A percentile compares a stretch with the other conserved stretches of the same genome.
Conservation (phyloP, 2,797 vertebrate species). For the Hoplostethus mediterraneus region DNA sequence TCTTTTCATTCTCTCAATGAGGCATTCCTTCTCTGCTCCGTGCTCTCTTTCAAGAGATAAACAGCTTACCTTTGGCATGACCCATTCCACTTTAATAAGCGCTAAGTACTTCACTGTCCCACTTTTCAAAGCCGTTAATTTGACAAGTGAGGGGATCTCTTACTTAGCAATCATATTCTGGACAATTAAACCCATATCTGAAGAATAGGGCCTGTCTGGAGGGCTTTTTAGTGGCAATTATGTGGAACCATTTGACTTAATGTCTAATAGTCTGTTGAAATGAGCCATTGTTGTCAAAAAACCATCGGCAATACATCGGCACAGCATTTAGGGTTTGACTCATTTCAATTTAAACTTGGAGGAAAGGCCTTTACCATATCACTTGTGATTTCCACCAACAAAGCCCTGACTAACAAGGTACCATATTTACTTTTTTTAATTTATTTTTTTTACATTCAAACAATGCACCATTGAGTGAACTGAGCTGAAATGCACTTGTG, state of each 20-base stretch:
- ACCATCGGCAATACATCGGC: conserved; percentile 6
- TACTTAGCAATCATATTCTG: conserved; percentile 82
- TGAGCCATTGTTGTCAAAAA: conserved; percentile 62
- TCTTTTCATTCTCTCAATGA: conserved; percentile 34
- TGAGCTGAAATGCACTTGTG: no score
- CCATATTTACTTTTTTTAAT: no score
- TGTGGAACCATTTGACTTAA: conserved; percentile 65
- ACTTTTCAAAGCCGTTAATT: conserved; percentile 79
- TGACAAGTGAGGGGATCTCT: conserved; percentile 81
- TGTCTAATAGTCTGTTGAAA: conserved; percentile 54
- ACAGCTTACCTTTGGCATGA: conserved; percentile 81
- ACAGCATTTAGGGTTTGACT: conserved; percentile 17
- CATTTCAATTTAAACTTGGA: conserved; percentile 27
- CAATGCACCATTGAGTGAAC: no score
- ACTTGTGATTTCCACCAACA: no score
- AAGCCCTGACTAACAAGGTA: no score
- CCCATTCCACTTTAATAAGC: conserved; percentile 78
- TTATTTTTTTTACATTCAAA: no score
- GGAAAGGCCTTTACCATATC: neutral
- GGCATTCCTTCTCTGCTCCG: conserved; percentile 36
- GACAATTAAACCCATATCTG: conserved; percentile 82
- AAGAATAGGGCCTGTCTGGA: conserved; percentile 74
- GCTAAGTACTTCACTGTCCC: conserved; percentile 72
- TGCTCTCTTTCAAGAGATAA: conserved; percentile 69
- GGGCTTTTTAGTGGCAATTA: conserved; percentile 81